Conservation (phyloP, 2,888 invertebrate species). For the Philereme transversata region DNA sequence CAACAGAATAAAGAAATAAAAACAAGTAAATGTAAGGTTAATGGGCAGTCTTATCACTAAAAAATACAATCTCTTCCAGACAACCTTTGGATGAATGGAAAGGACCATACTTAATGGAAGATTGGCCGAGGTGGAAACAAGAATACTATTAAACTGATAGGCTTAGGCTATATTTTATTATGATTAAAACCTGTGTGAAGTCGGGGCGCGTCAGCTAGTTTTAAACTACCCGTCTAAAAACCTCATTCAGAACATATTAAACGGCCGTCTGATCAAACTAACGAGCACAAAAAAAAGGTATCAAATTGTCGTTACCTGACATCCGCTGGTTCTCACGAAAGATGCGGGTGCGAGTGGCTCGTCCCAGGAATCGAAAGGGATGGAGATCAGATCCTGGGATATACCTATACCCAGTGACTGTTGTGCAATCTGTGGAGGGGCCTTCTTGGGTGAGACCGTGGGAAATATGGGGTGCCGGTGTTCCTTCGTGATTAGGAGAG, state of each 20-base stretch:
- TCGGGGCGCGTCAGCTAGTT: no score
- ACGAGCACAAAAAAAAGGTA: conserved; percentile 24
- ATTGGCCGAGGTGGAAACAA: no score
- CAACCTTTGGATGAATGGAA: no score
- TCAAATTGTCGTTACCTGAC: conserved; percentile 37
- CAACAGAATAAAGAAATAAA: no score
- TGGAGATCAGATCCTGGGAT: conserved; percentile 48
- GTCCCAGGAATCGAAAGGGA: conserved; percentile 64
- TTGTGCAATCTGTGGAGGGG: conserved; percentile 41
- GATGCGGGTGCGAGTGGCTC: conserved; percentile 53
- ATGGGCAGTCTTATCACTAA: no score
- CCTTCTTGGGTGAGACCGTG: conserved; percentile 74
- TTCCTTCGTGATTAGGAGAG: conserved; percentile 66
- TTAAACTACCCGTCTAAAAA: no score
- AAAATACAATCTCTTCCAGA: no score
- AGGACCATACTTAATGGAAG: no score
- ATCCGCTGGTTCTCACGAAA: conserved; percentile 51
- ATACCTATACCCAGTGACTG: conserved; percentile 14
- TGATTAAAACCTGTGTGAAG: no score
- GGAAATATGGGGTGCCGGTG: conserved; percentile 78
- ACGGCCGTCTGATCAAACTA: conserved; percentile 19
- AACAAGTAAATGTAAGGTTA: no score
- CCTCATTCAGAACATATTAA: neutral
- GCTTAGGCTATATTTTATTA: no score
- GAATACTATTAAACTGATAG: no score